Percentiles rank a stretch among this genome's conserved stretches.
Conservation (phyloP, 2,888 invertebrate genomes). For the Clitarchus hookeri region DNA sequence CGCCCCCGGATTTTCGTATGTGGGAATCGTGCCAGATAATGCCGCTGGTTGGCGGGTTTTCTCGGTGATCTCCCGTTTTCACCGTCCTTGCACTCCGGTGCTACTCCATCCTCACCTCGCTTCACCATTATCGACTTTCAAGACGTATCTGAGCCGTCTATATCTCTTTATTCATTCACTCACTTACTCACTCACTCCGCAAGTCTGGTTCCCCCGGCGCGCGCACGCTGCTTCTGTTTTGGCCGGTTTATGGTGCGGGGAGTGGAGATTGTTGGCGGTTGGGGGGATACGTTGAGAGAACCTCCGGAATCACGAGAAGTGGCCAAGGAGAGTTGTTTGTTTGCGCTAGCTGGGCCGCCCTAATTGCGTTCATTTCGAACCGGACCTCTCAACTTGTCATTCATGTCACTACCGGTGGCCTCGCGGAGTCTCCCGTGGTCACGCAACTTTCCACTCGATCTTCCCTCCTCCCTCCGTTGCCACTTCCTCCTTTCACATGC, state of each 20-base stretch:
- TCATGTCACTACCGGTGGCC: neutral
- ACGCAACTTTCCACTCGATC: neutral
- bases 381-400: conserved; percentile 23
- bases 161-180: too few species aligned
- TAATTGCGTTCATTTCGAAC: conserved; percentile 24
- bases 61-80: too few species aligned
- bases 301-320: neutral
- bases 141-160: too few species aligned
- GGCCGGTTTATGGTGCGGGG: neutral
- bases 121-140: too few species aligned
- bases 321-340: conserved; percentile 19
- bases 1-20: too few species aligned
- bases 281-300: neutral
- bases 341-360: neutral
- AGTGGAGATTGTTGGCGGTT: neutral
- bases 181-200: too few species aligned
- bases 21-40: too few species aligned
- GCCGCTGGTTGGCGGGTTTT: too few species aligned
- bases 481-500: too few species aligned
- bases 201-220: too few species aligned
- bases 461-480: neutral
- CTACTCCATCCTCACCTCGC: too few species aligned
- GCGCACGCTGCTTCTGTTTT: neutral
- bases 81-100: too few species aligned
- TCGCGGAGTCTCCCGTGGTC: neutral